Base-by-base conservation (phyloP, 2,888 invertebrate species). In the Chironomus riparius region DNA sequence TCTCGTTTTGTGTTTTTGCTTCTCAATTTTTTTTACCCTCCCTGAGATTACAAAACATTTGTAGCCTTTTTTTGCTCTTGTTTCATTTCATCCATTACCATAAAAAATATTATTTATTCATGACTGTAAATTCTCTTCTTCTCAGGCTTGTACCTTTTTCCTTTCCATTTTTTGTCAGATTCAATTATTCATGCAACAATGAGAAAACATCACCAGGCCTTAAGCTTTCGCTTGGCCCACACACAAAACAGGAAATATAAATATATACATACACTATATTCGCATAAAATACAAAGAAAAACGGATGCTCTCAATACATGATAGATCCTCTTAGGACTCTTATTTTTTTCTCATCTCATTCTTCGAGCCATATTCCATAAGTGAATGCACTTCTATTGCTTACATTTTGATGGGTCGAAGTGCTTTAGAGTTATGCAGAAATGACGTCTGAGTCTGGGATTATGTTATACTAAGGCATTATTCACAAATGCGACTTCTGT, bases 111-210 rank as follows among this genome's bases (percentile, higher is more conserved):
- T 56, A 71, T 71, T 71, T 71, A 71, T 71, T 71, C 71, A 71
- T 71, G 71, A 56, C 56, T 47, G 56, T 71, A 71, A 71, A 71
- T 71, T 71, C 28, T 71, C n/a, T 24, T 70, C 65, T 21, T 70
- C 65, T 21, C n/a, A 71, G 10, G 71, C 28, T 38, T 56, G 71
- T 71, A 71, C 71, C 71, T 71, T 71, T 47, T 47, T 15, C 15
- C 15, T 4, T 2, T 56, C 18, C 38, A 18, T 7, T 71, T 71
- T 71, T 15, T 50, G 38, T 71, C 71, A 47, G n/a, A 71, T 71
- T 71, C 71, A 71, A 71, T 71, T 71, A 71, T 71, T 71, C 24
- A 71, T 71, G 71, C 71, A 71, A 71, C 71, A 71, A 71, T 71
- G 71, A 71, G 38, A 71, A 56, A 47, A 24, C 71, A 71, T 71